Evolutionary conservation across 1,140 invertebrate species (phyloP), one percentile per base, ranked within the genome.

Genomic region (Potamilus streckersoni): DNA sequence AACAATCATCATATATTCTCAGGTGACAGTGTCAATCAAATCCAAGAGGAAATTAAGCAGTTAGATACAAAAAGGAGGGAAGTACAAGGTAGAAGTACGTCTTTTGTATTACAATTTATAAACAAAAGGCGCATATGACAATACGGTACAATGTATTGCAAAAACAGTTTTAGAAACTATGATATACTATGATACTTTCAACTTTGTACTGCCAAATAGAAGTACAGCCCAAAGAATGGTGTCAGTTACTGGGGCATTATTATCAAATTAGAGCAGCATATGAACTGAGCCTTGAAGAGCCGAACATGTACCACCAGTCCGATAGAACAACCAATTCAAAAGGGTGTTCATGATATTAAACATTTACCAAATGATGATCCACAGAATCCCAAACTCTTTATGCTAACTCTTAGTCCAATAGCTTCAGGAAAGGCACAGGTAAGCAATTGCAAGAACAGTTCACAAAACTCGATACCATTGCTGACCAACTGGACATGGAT

Each of bases 281-380:
- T 72, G 69, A 77, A 66, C 23, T 72, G 58, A 19, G 63, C 2
- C 57, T 14, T 20, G 12, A 61, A 8, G 58, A 73, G 57, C 23
- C 66, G 3, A 59, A 20, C 13, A 20, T 77, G 19, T 38, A 64
- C 27, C 69, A 77, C 56, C 75, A 77, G n/a, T 71, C 69, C 71
- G 75, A 77, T 67, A 70, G 75, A 31, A 72, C 75, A 11, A 77
- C 75, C 15, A 77, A 66, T 77, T 31, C 75, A 77, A 20, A 73
- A 58, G 62, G 69, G 69, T 38, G 59, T 58, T 15, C 69, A 62
- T 72, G 69, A 59, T 23, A 31, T 77, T 2, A 72, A 77, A 23
- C 55, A 73, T 2, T 60, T 60, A 38, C n/a, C 55, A 23, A 62
- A 60, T n/a, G 65, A 23, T 20, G 73, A 63, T 49, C 20, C 64